A percentile compares a stretch with the other conserved stretches of the same genome.
Conservation (phyloP, 1,140 invertebrate genomes). For the Zeugodacus cucurbitae region DNA sequence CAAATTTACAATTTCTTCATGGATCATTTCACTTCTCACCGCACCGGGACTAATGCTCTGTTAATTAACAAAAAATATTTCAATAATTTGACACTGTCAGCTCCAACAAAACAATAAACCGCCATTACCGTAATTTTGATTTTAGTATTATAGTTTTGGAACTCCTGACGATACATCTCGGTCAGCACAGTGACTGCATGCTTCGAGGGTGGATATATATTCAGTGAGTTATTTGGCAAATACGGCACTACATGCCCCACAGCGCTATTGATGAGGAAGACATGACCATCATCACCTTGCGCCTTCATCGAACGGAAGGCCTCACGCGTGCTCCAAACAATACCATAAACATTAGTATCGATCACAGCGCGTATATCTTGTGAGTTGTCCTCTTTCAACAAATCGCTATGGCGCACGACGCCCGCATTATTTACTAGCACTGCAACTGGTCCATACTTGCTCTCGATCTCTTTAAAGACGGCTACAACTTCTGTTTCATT, state of each 20-base stretch:
- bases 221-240: slow-evolving; percentile 45
- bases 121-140: slow-evolving; percentile 71
- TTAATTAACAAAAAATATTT: no score
- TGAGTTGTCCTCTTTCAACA: slow-evolving; percentile 38
- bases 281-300: slow-evolving; percentile 70
- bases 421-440: slow-evolving; percentile 82
- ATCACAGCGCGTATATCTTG: slow-evolving; percentile 58
- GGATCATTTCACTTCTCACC: slow-evolving; percentile 68
- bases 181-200: slow-evolving; percentile 70
- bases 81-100: no score
- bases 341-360: slow-evolving; percentile 74
- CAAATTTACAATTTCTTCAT: background rate
- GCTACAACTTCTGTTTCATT: slow-evolving; percentile 72
- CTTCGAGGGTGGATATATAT: slow-evolving; percentile 72
- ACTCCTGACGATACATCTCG: slow-evolving; percentile 71
- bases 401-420: slow-evolving; percentile 51
- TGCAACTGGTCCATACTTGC: slow-evolving; percentile 73
- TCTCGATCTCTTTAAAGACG: slow-evolving; percentile 72
- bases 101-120: no score
- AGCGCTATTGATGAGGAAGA: slow-evolving; percentile 53
- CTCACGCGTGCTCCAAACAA: slow-evolving; percentile 73
- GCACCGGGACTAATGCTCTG: slow-evolving; percentile 73
- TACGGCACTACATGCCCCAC: background rate
- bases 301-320: slow-evolving; percentile 74
- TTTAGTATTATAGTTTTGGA: slow-evolving; percentile 68